phyloP scores from a whole-genome alignment of 2,113 vertebrate genomes.

The Nycticebus coucang region DNA sequence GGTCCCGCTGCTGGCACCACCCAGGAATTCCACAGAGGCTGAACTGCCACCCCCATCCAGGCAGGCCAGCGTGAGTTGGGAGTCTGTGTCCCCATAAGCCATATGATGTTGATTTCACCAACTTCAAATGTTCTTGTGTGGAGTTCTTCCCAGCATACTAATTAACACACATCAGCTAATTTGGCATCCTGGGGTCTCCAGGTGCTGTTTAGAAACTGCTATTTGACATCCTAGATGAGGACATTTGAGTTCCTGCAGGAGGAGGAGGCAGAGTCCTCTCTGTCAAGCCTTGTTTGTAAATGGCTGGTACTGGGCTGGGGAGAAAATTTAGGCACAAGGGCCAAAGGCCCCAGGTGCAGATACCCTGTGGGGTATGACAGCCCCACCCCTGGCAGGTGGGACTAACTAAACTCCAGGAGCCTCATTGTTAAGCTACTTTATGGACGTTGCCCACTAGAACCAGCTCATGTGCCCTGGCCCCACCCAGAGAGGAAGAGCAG shows the following conservation, averaged over 20 bases:
- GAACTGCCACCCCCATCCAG: accelerated
- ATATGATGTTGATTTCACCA: accelerated
- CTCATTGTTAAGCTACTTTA: too few relatives aligned
- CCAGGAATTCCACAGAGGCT: not conserved
- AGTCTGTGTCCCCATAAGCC: not conserved
- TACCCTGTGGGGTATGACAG: not conserved
- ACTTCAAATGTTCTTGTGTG: not conserved
- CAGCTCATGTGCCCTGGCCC: not conserved
- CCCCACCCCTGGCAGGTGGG: not conserved
- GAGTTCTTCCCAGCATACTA: not conserved
- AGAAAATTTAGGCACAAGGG: not conserved
- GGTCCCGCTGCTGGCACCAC: accelerated
- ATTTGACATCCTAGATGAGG: not conserved
- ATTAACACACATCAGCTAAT: not conserved
- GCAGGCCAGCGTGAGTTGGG: not conserved
- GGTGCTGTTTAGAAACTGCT: not conserved
- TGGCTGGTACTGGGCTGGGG: not conserved
- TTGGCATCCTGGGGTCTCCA: not conserved
- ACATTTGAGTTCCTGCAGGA: not conserved
- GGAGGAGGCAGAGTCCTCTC: not conserved
- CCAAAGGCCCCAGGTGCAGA: not conserved
- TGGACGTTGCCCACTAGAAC: not conserved
- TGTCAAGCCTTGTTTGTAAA: not conserved
- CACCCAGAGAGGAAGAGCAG: not conserved
- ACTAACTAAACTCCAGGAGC: not conserved